These are phyloP conservation scores for Platysteira castanea DNA, from an alignment of 2,113 vertebrate genomes.

Conservation along the genomic window DNA sequence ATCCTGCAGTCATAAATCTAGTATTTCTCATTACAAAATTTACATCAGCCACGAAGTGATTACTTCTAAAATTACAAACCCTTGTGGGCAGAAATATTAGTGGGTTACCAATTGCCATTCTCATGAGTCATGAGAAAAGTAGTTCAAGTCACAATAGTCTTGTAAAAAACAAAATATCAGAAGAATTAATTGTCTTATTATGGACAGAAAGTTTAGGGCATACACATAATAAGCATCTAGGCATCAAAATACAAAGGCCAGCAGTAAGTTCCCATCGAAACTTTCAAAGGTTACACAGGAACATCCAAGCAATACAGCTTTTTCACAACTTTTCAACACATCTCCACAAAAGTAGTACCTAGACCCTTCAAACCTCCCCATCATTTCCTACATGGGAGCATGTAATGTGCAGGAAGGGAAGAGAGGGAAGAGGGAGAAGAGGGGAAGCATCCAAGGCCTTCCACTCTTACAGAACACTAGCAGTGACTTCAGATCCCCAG, in stretches of 20 bases:
- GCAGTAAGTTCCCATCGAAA: background rate
- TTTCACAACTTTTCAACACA: background rate
- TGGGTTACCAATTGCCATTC: constrained; percentile 35
- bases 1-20: constrained; percentile 53
- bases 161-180: constrained; percentile 1
- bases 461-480: background rate
- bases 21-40: constrained; percentile 63
- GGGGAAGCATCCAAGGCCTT: fast-evolving
- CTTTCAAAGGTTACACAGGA: background rate
- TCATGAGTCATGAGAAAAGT: constrained; percentile 31
- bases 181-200: constrained; percentile 5
- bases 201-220: background rate
- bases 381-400: fast-evolving
- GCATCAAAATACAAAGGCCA: background rate
- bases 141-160: constrained; percentile 6
- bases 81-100: constrained; percentile 38
- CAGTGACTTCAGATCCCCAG: too few relatives aligned
- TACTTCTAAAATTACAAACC: constrained; percentile 49
- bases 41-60: constrained; percentile 43
- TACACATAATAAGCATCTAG: background rate
- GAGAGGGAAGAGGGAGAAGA: background rate
- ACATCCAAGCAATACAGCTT: background rate
- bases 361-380: background rate
- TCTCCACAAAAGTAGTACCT: background rate
- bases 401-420: background rate